These are phyloP conservation scores for Harpagifer antarcticus DNA, from an alignment of 2,797 vertebrate species.

Conservation along the genomic window DNA sequence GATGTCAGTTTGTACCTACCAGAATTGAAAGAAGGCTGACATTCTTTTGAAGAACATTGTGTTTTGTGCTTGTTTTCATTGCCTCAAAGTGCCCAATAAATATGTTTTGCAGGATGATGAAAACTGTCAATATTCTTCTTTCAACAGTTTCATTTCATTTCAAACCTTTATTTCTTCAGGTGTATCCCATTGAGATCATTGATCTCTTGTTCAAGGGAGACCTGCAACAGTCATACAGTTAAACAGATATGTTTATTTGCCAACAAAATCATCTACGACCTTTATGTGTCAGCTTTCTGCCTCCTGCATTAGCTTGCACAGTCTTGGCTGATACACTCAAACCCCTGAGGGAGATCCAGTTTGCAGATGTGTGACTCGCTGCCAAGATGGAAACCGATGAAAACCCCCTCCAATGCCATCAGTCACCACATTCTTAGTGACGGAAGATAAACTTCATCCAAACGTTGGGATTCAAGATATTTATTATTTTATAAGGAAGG, in stretches of 20 bases:
- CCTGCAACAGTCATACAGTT: not conserved
- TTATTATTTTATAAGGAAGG: slow-evolving; percentile 22
- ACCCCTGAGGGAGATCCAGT: slow-evolving; percentile 54
- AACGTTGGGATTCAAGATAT: slow-evolving; percentile 55
- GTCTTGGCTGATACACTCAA: slow-evolving; percentile 51
- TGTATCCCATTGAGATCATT: too few species aligned
- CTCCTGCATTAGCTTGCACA: slow-evolving; percentile 33
- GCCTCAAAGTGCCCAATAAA: too few species aligned
- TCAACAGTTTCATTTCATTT: too few species aligned
- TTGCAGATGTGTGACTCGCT: slow-evolving; percentile 57
- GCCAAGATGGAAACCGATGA: slow-evolving; percentile 62
- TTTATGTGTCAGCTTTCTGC: slow-evolving; percentile 1
- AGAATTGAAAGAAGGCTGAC: too few species aligned
- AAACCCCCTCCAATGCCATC: slow-evolving; percentile 56
- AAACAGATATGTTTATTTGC: not conserved
- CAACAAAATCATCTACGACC: not conserved
- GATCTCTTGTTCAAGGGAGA: too few species aligned
- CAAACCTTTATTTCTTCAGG: too few species aligned
- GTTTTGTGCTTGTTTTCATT: too few species aligned
- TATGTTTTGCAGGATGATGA: not conserved
- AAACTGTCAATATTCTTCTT: not conserved
- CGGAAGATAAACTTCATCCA: slow-evolving; percentile 71
- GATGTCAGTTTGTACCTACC: too few species aligned
- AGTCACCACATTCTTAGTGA: slow-evolving; percentile 67
- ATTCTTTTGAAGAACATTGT: too few species aligned